These are phyloP conservation scores for Lichenostomus cassidix DNA, from an alignment of 2,113 vertebrate genomes.

Conservation along the genomic window DNA sequence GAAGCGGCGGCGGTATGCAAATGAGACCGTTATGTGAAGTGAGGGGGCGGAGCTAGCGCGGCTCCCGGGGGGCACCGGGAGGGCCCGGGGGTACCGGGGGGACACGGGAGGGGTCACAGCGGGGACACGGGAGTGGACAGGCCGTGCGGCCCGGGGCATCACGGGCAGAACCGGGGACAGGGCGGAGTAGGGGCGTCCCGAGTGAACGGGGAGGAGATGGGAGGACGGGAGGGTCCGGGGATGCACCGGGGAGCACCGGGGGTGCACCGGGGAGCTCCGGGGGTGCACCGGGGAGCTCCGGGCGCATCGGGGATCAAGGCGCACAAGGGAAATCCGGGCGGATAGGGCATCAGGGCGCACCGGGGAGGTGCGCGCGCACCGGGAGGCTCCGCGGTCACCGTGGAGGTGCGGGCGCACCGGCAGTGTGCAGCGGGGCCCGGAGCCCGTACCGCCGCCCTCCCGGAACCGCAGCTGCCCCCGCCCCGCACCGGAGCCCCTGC, in stretches of 20 bases:
- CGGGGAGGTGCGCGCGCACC: no score
- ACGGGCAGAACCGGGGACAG: no score
- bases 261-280: background rate
- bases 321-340: no score
- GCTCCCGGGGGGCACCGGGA: background rate
- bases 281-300: background rate
- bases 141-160: no score
- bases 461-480: background rate
- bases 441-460: background rate
- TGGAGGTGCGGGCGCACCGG: no score
- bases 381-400: no score
- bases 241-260: no score
- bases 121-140: no score
- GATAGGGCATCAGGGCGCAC: no score
- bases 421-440: no score
- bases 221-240: background rate
- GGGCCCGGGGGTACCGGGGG: background rate
- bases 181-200: background rate
- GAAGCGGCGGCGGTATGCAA: background rate
- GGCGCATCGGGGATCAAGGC: background rate
- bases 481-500: background rate
- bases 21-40: background rate
- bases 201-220: background rate
- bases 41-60: background rate
- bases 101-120: no score